Percentiles rank a stretch among this genome's conserved stretches.
Conservation (phyloP, 1,140 invertebrate species). For the Pseudomyrmex pallidus region DNA sequence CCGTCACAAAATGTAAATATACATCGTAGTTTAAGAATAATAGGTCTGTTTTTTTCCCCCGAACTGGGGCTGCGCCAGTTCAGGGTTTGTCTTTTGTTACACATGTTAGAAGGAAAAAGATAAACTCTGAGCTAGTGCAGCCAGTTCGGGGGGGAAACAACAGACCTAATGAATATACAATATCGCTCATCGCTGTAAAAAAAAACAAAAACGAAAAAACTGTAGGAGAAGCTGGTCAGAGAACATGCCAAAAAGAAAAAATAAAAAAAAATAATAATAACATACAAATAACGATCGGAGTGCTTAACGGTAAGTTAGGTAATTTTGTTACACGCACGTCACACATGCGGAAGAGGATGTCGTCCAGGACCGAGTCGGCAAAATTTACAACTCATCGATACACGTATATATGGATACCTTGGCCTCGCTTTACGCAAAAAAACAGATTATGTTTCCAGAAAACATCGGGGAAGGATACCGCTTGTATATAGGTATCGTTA, state of each 20-base stretch:
- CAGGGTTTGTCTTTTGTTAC: too few relatives aligned
- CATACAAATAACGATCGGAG: slow-evolving; percentile 75
- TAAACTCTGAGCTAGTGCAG: too few relatives aligned
- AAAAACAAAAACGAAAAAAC: slow-evolving; percentile 8
- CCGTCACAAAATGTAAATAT: slow-evolving; percentile 75
- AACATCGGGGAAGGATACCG: slow-evolving; percentile 45
- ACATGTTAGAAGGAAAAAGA: too few relatives aligned
- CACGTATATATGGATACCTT: slow-evolving; percentile 79
- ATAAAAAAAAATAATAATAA: slow-evolving; percentile 67
- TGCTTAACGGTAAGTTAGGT: slow-evolving; percentile 33
- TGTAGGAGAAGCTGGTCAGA: slow-evolving; percentile 75
- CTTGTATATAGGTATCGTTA: slow-evolving; percentile 66
- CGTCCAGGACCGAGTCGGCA: slow-evolving; percentile 8
- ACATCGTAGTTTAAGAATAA: slow-evolving; percentile 53
- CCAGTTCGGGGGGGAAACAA: too few relatives aligned
- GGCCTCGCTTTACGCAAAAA: slow-evolving; percentile 80
- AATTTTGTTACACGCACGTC: not conserved
- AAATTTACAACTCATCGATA: slow-evolving; percentile 53
- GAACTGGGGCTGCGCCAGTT: too few relatives aligned
- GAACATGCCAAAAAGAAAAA: slow-evolving; percentile 83
- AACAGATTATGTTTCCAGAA: slow-evolving; percentile 40
- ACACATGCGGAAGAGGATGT: not conserved
- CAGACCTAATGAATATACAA: not conserved
- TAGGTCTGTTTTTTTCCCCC: too few relatives aligned
- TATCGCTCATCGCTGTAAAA: slow-evolving; percentile 41